phyloP scores from a whole-genome alignment of 2,113 vertebrate genomes.

The Rhynchomys soricoides region DNA sequence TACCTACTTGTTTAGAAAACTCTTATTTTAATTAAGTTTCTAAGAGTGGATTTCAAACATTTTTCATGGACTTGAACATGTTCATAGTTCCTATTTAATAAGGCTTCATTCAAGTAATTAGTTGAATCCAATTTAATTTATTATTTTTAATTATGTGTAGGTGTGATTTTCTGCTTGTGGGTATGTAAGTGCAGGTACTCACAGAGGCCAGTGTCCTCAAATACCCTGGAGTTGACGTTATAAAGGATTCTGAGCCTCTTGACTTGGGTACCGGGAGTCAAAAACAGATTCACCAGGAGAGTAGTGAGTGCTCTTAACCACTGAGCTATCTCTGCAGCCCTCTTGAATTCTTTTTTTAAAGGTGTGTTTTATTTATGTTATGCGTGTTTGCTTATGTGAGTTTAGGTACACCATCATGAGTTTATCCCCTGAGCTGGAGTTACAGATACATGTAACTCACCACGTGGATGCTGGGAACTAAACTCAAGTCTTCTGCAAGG shows the following conservation, averaged over 20 bases:
- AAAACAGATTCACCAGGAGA: not conserved
- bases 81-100: slow-evolving; percentile 56
- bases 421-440: not conserved
- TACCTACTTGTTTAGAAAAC: slow-evolving; percentile 60
- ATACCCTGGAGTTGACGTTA: not conserved
- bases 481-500: not conserved
- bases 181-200: not conserved
- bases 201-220: not conserved
- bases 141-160: not conserved
- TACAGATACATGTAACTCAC: not conserved
- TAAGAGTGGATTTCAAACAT: slow-evolving; percentile 70
- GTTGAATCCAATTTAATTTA: slow-evolving; percentile 23
- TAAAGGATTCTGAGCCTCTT: not conserved
- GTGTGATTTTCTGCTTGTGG: not conserved
- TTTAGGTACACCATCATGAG: not conserved
- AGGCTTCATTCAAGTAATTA: slow-evolving; percentile 60
- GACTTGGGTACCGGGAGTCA: not conserved
- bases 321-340: not conserved
- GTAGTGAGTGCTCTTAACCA: not conserved
- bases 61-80: slow-evolving; percentile 46
- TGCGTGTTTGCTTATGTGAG: not conserved
- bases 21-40: slow-evolving; percentile 69
- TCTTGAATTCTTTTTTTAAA: not conserved
- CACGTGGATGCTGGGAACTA: not conserved
- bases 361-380: not conserved